Base-by-base conservation (phyloP, 2,888 invertebrate genomes). In the Pyrochroa serraticornis region DNA sequence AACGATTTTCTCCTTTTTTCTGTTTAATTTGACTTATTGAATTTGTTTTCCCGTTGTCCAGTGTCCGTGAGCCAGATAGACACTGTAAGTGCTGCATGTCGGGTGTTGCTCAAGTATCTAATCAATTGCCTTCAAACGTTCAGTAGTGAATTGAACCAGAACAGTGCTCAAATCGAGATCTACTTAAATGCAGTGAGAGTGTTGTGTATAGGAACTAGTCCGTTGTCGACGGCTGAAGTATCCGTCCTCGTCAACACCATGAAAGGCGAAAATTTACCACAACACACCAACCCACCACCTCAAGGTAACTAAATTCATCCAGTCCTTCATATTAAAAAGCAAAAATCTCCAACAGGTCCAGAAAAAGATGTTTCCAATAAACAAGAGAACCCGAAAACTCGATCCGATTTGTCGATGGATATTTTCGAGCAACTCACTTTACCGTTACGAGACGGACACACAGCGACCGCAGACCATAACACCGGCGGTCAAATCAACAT, bases 171-270 rank as follows among this genome's bases (percentile, higher is more conserved):
- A 44, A 80, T 80, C 46, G 85, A 85, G 72, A 84, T 87, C 70
- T 79, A 87, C 72, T 80, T 85, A 67, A 80, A 85, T 63, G 83
- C 88, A 72, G 88, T 93, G 69, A 86, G 87, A 68, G 85, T 87
- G 50, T 83, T 93, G 69, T 92, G 92, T 73, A 83, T 87, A 56
- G 88, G 87, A 42, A 84, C 85, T 45, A 87, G 88, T 45, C 83
- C 87, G 59, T 85, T 92, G 61, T 86, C 88, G 13, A 86, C 88
- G 68, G 85, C 90, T 30, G 95, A 95, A 77, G 85, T 91, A 75
- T 84, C 88, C 46, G 85, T 88, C 34, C 82, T 95, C 65, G 88
- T 90, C 34, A 87, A 91, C 41, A 84, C 90, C 34, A 83, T 95
- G 78, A 94, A 93, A 70, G 84, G 85, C 56, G 85, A 87, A 52